Evolutionary conservation across 2,113 vertebrate genomes (phyloP).

Genomic region (Upupa epops): DNA sequence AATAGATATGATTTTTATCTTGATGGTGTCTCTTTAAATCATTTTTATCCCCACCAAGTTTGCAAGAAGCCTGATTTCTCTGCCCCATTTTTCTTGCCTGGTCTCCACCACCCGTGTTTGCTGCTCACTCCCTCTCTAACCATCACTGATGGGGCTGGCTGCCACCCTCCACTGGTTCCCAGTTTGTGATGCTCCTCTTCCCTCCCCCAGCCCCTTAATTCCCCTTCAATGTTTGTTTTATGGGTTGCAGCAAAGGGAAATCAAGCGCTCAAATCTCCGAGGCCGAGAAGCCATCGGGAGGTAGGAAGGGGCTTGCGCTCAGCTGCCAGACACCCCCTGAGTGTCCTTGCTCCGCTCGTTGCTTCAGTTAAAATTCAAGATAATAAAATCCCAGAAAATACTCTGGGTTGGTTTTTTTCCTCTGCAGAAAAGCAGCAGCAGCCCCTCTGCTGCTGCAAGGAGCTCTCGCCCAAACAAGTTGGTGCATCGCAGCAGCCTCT

Average conservation of each 20-base stretch:
- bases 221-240: background rate
- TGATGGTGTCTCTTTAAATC: slow-evolving; percentile 45
- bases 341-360: background rate
- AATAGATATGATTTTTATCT: slow-evolving; percentile 67
- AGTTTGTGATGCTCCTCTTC: background rate
- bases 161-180: background rate
- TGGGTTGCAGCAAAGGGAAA: background rate
- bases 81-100: slow-evolving; percentile 2
- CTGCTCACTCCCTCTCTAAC: background rate
- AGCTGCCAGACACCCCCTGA: background rate
- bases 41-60: slow-evolving; percentile 38
- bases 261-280: background rate
- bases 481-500: background rate
- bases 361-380: background rate
- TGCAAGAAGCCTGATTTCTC: slow-evolving; percentile 11
- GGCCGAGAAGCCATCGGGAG: background rate
- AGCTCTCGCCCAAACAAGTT: background rate
- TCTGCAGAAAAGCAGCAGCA: background rate
- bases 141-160: background rate
- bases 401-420: background rate
- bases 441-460: background rate
- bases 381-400: background rate
- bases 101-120: background rate
- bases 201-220: background rate
- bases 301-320: background rate